Evolutionary conservation across 2,113 vertebrate species (phyloP).

Genomic region (Rostratula benghalensis): DNA sequence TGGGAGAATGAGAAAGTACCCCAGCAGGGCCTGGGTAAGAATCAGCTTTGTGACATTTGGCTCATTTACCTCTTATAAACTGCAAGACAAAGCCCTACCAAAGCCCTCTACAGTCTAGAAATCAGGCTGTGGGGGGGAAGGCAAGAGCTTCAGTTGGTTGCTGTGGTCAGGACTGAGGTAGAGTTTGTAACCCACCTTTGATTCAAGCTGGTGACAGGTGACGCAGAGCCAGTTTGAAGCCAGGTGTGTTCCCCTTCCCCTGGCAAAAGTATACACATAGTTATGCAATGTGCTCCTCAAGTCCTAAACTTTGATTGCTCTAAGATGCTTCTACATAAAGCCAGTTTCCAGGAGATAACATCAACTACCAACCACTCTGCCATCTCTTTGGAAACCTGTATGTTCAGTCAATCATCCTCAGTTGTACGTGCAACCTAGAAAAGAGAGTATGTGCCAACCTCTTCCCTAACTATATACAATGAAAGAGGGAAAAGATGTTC

Average conservation of each 20-base stretch:
- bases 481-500: background rate
- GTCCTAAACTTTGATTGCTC: background rate
- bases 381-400: background rate
- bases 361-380: background rate
- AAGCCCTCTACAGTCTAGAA: background rate
- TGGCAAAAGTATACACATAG: background rate
- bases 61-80: background rate
- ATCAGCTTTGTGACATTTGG: background rate
- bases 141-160: background rate
- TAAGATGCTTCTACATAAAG: background rate
- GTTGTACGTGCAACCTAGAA: background rate
- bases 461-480: background rate
- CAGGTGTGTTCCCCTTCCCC: background rate
- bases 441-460: background rate
- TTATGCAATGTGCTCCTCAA: background rate
- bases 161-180: background rate
- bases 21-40: background rate
- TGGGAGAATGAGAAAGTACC: accelerated
- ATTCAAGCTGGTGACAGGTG: background rate
- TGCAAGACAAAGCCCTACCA: background rate
- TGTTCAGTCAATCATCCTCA: background rate
- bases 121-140: background rate
- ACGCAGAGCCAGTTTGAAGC: background rate
- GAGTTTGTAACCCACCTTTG: background rate
- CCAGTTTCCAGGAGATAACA: background rate